Conservation (phyloP, 2,797 vertebrate genomes). For the Acrossocheilus wenchowensis region DNA sequence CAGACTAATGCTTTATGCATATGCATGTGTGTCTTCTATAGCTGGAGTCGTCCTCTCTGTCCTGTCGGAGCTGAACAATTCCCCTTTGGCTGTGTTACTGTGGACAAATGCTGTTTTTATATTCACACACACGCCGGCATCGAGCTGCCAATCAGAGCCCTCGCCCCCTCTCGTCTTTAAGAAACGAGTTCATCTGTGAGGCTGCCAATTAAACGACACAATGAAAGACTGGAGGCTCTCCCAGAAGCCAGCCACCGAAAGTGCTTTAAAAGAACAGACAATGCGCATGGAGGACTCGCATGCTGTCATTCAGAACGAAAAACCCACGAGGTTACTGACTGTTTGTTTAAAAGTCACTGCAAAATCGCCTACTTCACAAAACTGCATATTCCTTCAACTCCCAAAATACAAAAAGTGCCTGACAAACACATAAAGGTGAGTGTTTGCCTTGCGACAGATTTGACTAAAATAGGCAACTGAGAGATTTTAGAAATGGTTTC, state of each 20-base stretch:
- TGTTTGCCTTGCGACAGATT: not conserved
- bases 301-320: slow-evolving; percentile 20
- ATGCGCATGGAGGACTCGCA: slow-evolving; percentile 24
- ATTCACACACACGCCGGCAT: slow-evolving; percentile 54
- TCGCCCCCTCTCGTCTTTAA: not conserved
- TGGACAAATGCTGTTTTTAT: slow-evolving; percentile 60
- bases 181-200: slow-evolving; percentile 33
- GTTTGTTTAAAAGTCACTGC: not conserved
- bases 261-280: slow-evolving; percentile 46
- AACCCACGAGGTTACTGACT: not conserved
- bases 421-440: not conserved
- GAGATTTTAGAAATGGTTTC: not conserved
- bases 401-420: not conserved
- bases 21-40: slow-evolving; percentile 51
- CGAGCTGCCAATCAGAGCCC: slow-evolving; percentile 54
- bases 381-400: not conserved
- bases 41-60: not conserved
- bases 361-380: not conserved
- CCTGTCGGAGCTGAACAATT: slow-evolving; percentile 36
- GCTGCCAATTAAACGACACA: slow-evolving; percentile 56
- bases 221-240: not conserved
- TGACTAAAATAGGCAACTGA: not conserved
- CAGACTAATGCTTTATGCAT: slow-evolving; percentile 44
- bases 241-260: slow-evolving; percentile 6
- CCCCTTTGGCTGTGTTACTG: slow-evolving; percentile 54